Evolutionary conservation across 1,140 invertebrate genomes (phyloP).

Genomic region (Caerostris darwini): DNA sequence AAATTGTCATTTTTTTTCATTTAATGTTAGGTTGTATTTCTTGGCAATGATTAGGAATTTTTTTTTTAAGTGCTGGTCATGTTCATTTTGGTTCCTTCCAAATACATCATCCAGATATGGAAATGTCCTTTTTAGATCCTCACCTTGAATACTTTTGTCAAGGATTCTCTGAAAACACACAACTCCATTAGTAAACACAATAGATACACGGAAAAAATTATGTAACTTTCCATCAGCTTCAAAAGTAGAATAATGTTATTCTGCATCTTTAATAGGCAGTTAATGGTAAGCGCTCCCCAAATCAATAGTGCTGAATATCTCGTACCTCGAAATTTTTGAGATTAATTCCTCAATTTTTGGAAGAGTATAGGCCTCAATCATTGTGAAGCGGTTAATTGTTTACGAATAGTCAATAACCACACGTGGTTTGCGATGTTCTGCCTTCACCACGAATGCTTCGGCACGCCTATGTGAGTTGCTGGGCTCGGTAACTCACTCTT

Average conservation of each 20-base stretch:
- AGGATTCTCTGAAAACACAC: constrained; percentile 81
- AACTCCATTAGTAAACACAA: constrained; percentile 80
- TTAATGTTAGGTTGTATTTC: constrained; percentile 50
- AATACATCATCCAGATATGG: constrained; percentile 78
- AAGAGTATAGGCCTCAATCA: constrained; percentile 53
- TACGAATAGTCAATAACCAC: constrained; percentile 73
- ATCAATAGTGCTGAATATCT: constrained; percentile 80
- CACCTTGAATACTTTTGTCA: constrained; percentile 80
- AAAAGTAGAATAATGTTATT: constrained; percentile 78
- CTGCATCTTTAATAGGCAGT: constrained; percentile 79
- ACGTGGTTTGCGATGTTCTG: constrained; percentile 44
- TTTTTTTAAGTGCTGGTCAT: constrained; percentile 49
- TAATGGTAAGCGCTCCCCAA: constrained; percentile 80
- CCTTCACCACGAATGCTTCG: constrained; percentile 61
- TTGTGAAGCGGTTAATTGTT: constrained; percentile 72
- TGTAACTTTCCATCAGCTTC: constrained; percentile 79
- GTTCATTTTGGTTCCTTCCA: constrained; percentile 61
- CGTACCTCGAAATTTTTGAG: constrained; percentile 4
- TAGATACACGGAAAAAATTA: constrained; percentile 81
- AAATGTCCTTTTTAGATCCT: constrained; percentile 65
- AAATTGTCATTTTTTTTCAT: constrained; percentile 28
- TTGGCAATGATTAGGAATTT: neutral
- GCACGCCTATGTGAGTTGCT: constrained; percentile 71
- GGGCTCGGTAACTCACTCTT: constrained; percentile 65
- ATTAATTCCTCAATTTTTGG: constrained; percentile 69